Conservation (phyloP, 2,113 vertebrate genomes). For the Synodontis membranacea region DNA sequence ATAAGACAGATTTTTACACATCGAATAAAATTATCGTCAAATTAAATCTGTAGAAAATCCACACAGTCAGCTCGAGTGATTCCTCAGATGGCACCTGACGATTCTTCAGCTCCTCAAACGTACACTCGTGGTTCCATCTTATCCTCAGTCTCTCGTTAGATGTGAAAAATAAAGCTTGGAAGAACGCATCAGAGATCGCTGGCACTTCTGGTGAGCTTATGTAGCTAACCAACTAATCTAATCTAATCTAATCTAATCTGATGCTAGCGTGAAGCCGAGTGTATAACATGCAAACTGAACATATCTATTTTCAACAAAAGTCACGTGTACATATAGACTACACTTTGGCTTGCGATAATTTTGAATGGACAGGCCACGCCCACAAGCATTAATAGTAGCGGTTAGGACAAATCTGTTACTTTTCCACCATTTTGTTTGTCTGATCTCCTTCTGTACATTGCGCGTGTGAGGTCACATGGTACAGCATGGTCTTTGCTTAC, state of each 20-base stretch:
- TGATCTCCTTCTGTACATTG: not conserved
- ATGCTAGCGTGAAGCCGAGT: not conserved
- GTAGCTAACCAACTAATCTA: too few species aligned
- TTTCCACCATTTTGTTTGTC: not conserved
- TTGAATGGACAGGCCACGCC: not conserved
- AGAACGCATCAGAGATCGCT: not conserved
- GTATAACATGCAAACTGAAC: not conserved
- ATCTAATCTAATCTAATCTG: not conserved
- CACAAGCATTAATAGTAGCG: not conserved
- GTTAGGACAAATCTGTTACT: not conserved
- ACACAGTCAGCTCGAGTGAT: not conserved
- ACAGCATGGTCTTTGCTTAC: not conserved
- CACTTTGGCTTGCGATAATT: not conserved
- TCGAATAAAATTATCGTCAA: too few species aligned
- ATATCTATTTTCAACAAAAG: not conserved
- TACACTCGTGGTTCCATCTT: not conserved
- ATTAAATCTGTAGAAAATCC: not conserved
- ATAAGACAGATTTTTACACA: not conserved
- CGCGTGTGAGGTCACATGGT: not conserved
- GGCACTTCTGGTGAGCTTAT: not conserved
- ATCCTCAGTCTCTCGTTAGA: not conserved
- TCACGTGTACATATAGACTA: not conserved
- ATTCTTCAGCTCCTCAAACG: not conserved
- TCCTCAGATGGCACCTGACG: not conserved
- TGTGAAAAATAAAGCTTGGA: not conserved